Evolutionary conservation across 2,797 vertebrate species (phyloP).

Genomic region (Balearica regulorum): DNA sequence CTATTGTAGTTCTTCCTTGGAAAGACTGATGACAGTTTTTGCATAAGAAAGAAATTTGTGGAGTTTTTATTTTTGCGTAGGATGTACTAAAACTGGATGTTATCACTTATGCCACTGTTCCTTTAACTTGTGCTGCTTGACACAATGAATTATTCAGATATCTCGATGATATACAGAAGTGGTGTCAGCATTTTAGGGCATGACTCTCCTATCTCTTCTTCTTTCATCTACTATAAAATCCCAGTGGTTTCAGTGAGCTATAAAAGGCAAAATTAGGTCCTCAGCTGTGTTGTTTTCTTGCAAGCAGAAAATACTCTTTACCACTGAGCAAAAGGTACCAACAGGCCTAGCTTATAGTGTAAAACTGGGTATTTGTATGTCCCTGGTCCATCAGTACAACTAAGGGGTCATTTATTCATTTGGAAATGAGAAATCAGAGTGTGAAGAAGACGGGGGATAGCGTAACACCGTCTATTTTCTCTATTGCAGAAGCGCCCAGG

Average conservation of each 20-base stretch:
- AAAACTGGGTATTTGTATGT: neutral
- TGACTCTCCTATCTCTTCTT: constrained; percentile 19
- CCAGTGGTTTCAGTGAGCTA: constrained; percentile 23
- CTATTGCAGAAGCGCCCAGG: neutral
- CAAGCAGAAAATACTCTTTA: neutral
- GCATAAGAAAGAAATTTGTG: neutral
- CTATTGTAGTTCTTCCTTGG: neutral
- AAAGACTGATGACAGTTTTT: neutral
- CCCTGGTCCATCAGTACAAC: neutral
- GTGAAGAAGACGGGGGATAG: neutral
- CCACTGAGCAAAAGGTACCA: neutral
- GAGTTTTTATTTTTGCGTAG: neutral
- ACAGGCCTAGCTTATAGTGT: neutral
- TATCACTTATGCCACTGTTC: constrained; percentile 7
- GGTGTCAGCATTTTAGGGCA: constrained; percentile 56
- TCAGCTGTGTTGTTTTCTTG: neutral
- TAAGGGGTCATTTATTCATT: neutral
- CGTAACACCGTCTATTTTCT: neutral
- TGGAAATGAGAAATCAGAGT: neutral
- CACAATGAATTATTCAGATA: constrained; percentile 63
- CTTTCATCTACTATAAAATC: constrained; percentile 35
- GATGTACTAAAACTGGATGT: neutral
- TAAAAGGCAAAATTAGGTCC: constrained; percentile 48
- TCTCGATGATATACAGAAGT: constrained; percentile 46
- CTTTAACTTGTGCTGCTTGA: constrained; percentile 49